Base-by-base conservation (phyloP, 2,797 vertebrate species). In the Neomorphus geoffroyi region DNA sequence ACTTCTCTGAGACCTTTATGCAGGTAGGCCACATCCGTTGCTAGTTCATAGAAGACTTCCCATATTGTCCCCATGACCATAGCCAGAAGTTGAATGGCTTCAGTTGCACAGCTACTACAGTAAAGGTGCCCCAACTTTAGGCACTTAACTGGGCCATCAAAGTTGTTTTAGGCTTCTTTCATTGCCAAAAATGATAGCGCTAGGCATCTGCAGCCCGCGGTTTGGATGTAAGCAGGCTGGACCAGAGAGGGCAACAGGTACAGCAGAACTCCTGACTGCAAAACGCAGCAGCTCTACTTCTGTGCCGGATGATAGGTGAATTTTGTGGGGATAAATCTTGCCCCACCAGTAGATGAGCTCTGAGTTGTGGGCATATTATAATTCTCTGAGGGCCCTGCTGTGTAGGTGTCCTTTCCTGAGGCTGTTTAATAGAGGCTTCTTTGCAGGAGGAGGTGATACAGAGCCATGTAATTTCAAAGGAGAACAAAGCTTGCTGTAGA, bases 401-500 rank as follows among this genome's bases (percentile, higher is more conserved):
- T 27, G 81, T 54, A 85, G 23, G 33, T 85, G 91, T 91, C 56
- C 28, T 82, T 87, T 91, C 45, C 60, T 69, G 64, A 89, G 75
- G 45, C 84, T 82, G 32, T 94, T 88, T 84, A 89, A 85, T n/a
- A 72, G 64, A 73, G 39, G 48, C 70, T 93, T 91, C 72, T 46
- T 92, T 91, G 86, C 1, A 5, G 46, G 61, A 93, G 37, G 41
- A 80, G 58, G 62, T 72, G 50, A 83, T 67, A 69, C 32, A 88
- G 17, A 37, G 10, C 72, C 79, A 54, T 61, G 37, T 58, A 78
- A 83, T 94, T 94, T 92, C 69, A 91, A 91, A 94, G 53, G 57
- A 92, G 87, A 92, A 50, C 43, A 93, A 92, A 90, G 65, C 64
- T 88, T 90, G 32, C 50, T 80, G 37, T 71, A 74, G 65, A 93